A percentile compares a stretch with the other conserved stretches of the same genome.
phyloP scores from a whole-genome alignment of 2,113 vertebrate species.

The Oreotragus oreotragus region DNA sequence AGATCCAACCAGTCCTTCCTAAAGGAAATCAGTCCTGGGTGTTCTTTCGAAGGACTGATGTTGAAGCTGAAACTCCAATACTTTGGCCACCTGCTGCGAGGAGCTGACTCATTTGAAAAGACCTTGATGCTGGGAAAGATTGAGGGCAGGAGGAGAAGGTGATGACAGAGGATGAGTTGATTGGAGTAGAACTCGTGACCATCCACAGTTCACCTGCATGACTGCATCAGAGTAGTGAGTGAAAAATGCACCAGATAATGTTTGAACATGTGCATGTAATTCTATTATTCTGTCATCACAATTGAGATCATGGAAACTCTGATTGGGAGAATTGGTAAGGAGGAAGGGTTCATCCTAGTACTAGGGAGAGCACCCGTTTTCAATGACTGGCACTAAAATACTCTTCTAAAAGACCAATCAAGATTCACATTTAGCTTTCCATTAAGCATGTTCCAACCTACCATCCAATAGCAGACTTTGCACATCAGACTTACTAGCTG shows the following conservation, averaged over 20 bases:
- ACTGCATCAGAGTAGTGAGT: background rate
- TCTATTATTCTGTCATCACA: background rate
- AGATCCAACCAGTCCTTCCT: background rate
- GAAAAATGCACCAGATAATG: background rate
- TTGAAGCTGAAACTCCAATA: background rate
- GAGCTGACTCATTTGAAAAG: background rate
- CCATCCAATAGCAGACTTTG: background rate
- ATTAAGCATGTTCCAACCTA: background rate
- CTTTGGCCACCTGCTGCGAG: fast-evolving
- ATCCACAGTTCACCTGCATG: too few relatives aligned
- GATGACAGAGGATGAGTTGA: background rate
- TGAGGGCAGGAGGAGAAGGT: background rate
- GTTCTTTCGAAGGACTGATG: background rate
- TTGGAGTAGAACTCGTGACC: background rate
- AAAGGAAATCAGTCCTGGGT: background rate
- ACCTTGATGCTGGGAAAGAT: background rate
- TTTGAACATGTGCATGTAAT: background rate
- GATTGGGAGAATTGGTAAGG: background rate
- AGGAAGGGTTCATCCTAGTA: background rate
- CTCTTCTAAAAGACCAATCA: background rate
- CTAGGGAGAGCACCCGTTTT: background rate
- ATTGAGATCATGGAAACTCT: background rate
- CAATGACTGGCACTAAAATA: background rate
- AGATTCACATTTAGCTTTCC: background rate
- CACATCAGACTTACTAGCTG: background rate